phyloP scores from a whole-genome alignment of 2,113 vertebrate genomes.

The Oceanites oceanicus region DNA sequence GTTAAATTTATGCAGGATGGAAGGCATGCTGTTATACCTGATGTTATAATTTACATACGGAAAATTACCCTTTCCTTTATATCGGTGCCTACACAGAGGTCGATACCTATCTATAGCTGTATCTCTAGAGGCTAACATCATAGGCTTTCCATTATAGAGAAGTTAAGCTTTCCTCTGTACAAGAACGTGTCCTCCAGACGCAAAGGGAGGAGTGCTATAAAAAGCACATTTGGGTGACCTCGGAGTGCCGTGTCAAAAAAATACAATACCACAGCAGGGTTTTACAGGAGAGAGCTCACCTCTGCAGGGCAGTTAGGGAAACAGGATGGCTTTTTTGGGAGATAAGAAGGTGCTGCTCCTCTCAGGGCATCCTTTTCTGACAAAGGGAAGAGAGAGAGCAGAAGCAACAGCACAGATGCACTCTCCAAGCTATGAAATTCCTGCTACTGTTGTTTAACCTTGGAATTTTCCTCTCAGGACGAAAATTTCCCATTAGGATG shows the following conservation, averaged over 20 bases:
- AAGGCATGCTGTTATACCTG: background rate
- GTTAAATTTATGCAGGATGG: background rate
- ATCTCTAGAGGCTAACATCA: background rate
- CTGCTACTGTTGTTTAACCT: slow-evolving; percentile 8
- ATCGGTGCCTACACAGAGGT: background rate
- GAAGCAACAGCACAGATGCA: background rate
- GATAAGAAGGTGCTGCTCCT: slow-evolving; percentile 1
- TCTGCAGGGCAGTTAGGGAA: background rate
- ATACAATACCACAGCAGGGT: background rate
- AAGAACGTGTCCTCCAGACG: background rate
- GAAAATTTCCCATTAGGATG: background rate
- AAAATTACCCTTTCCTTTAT: background rate
- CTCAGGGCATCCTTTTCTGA: background rate
- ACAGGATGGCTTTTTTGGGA: background rate
- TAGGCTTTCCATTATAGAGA: background rate
- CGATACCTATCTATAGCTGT: background rate
- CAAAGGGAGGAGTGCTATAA: background rate
- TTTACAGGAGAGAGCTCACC: background rate
- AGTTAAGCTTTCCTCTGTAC: background rate
- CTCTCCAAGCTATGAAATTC: background rate
- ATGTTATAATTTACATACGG: background rate
- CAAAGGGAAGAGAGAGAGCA: background rate
- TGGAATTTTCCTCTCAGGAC: background rate
- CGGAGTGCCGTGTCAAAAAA: background rate
- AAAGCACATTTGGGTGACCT: background rate